Conservation (phyloP, 2,888 invertebrate genomes). For the Caenorhabditis sp. region DNA sequence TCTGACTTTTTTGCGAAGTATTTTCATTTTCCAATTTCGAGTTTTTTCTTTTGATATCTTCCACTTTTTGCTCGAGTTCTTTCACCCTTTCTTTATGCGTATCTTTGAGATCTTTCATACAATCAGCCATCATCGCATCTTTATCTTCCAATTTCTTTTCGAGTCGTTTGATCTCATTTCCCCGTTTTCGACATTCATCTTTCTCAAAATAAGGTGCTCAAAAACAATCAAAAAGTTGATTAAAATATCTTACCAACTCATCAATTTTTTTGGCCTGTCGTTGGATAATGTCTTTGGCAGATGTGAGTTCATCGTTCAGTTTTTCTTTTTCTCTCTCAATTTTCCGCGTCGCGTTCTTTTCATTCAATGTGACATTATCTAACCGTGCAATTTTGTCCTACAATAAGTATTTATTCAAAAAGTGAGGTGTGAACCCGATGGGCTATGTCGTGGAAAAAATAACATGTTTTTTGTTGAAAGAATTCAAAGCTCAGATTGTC, state of each 20-base stretch:
- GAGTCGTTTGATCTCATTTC: constrained; percentile 52
- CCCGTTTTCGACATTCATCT: constrained; percentile 59
- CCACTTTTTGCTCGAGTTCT: constrained; percentile 59
- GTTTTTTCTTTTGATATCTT: constrained; percentile 48
- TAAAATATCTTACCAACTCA: constrained; percentile 36
- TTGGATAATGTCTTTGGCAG: constrained; percentile 40
- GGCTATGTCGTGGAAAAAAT: too few relatives aligned
- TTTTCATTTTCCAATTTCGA: constrained; percentile 61
- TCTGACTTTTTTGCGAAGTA: constrained; percentile 48
- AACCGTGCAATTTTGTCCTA: constrained; percentile 48
- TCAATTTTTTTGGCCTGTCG: constrained; percentile 55
- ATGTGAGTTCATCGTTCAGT: constrained; percentile 42
- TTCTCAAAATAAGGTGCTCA: constrained; percentile 46
- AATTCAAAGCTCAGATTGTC: too few relatives aligned
- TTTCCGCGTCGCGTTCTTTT: constrained; percentile 48
- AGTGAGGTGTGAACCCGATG: too few relatives aligned
- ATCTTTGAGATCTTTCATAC: constrained; percentile 64
- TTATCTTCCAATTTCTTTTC: constrained; percentile 66
- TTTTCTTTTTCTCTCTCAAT: constrained; percentile 46
- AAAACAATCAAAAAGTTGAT: not conserved
- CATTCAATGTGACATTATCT: constrained; percentile 47
- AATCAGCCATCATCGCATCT: constrained; percentile 64
- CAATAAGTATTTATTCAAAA: constrained; percentile 1
- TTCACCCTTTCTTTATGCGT: constrained; percentile 58
- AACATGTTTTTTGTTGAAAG: too few relatives aligned